These are phyloP conservation scores for Micropoecilia bifurca DNA, from an alignment of 2,797 vertebrate species.

Conservation along the genomic window DNA sequence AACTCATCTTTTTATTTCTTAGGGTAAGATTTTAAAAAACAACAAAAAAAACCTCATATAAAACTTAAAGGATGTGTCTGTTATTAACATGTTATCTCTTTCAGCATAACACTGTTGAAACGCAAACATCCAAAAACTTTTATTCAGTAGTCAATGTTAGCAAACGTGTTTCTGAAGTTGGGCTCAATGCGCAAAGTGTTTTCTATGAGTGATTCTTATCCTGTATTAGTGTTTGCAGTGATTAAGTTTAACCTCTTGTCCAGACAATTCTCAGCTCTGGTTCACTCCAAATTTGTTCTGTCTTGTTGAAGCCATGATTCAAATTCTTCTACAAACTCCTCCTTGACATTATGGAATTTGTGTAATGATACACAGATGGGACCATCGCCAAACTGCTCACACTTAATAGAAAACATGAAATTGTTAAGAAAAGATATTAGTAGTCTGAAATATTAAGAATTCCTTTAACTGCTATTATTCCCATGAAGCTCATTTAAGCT, in stretches of 20 bases:
- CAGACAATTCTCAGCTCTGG: not conserved
- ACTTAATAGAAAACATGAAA: not conserved
- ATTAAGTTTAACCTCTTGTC: not conserved
- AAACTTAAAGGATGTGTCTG: not conserved
- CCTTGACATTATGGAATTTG: not conserved
- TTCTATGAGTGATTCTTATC: no score
- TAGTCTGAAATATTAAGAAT: not conserved
- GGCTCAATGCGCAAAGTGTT: not conserved
- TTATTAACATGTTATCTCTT: no score
- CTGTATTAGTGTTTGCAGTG: not conserved
- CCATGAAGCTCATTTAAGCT: not conserved
- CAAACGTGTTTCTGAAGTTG: not conserved
- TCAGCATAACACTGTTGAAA: not conserved
- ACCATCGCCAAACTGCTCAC: not conserved
- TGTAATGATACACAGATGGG: not conserved
- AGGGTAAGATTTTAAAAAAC: not conserved
- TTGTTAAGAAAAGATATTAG: not conserved
- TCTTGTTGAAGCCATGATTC: not conserved
- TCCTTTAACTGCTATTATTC: not conserved
- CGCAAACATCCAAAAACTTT: not conserved
- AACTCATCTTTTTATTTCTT: no score
- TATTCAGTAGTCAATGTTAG: not conserved
- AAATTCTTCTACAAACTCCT: not conserved
- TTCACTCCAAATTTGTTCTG: not conserved
- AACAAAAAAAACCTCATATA: not conserved